These are phyloP conservation scores for Cherax quadricarinatus DNA, from an alignment of 1,140 invertebrate species.

Conservation along the genomic window DNA sequence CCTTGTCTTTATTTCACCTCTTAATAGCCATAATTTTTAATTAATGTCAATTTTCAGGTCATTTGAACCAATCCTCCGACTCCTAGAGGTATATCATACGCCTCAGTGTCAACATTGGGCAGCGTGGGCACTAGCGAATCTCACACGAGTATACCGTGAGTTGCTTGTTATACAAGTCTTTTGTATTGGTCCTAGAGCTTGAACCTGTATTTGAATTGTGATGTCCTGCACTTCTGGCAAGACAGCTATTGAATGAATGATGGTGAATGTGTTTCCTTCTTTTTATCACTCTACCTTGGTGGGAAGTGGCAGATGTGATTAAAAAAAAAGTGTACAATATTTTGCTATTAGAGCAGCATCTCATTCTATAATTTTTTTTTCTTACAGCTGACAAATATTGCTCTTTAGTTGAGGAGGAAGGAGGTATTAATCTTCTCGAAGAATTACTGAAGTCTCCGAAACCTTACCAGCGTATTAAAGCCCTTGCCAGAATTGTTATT, in stretches of 20 bases:
- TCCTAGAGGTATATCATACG: slow-evolving; percentile 88
- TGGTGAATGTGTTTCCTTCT: no score
- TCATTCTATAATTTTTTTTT: slow-evolving; percentile 17
- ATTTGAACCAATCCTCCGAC: slow-evolving; percentile 93
- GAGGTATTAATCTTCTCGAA: slow-evolving; percentile 86
- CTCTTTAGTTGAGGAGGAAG: slow-evolving; percentile 88
- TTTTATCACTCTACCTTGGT: no score
- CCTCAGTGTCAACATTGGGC: slow-evolving; percentile 96
- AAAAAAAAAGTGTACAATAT: no score
- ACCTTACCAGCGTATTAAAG: slow-evolving; percentile 55
- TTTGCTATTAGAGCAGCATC: background rate
- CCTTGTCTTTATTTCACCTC: no score
- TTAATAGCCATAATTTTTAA: no score
- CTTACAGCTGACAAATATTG: slow-evolving; percentile 93
- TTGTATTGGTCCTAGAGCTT: background rate
- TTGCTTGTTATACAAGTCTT: background rate
- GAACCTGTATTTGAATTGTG: no score
- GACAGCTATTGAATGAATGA: no score
- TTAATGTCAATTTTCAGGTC: slow-evolving; percentile 77
- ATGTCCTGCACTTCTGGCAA: no score
- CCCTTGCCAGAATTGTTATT: slow-evolving; percentile 62
- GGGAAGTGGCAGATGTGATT: no score
- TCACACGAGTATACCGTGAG: slow-evolving; percentile 92
- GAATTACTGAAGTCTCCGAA: slow-evolving; percentile 80
- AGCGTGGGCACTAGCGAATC: slow-evolving; percentile 97